Percentiles rank a stretch among this genome's conserved stretches.
Conservation (phyloP, 2,797 vertebrate genomes). For the Anguilla marmorata region DNA sequence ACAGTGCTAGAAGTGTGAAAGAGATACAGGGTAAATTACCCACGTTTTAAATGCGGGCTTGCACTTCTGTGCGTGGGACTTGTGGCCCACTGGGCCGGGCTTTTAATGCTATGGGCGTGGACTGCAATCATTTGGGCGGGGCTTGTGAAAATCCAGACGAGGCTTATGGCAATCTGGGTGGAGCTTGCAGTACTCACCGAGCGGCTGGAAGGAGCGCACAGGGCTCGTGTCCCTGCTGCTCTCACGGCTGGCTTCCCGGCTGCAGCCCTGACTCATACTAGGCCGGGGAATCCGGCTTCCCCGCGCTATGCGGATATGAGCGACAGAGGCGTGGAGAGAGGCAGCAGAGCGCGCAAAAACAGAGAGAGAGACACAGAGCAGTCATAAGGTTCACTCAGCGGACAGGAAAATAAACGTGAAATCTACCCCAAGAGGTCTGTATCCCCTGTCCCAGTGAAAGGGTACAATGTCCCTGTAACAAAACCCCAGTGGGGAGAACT, state of each 20-base stretch:
- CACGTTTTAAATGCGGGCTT: neutral
- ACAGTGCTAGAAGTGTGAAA: too few species aligned
- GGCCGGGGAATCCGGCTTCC: conserved; percentile 98
- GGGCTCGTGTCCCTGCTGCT: conserved; percentile 98
- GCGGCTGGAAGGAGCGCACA: conserved; percentile 91
- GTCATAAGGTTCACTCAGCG: conserved; percentile 55
- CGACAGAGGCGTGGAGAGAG: conserved; percentile 40
- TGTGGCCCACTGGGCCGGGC: neutral
- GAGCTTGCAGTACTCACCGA: conserved; percentile 80
- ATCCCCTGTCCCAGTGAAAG: neutral
- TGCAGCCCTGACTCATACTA: conserved; percentile 99
- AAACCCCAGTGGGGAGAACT: neutral
- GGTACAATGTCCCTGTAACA: neutral
- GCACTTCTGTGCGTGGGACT: neutral
- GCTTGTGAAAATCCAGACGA: neutral
- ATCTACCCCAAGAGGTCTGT: conserved; percentile 4
- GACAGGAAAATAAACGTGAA: conserved; percentile 28
- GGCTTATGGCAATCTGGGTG: neutral
- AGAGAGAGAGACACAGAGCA: conserved; percentile 63
- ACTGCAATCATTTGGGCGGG: conserved; percentile 38
- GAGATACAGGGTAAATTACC: too few species aligned
- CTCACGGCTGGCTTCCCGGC: conserved; percentile 96
- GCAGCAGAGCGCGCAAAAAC: conserved; percentile 55
- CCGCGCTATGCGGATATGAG: conserved; percentile 79
- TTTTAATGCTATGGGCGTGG: neutral